A percentile compares a stretch with the other conserved stretches of the same genome.
Evolutionary conservation across 2,797 vertebrate genomes (phyloP).

Genomic region (Rhabdophis nuchalis): DNA sequence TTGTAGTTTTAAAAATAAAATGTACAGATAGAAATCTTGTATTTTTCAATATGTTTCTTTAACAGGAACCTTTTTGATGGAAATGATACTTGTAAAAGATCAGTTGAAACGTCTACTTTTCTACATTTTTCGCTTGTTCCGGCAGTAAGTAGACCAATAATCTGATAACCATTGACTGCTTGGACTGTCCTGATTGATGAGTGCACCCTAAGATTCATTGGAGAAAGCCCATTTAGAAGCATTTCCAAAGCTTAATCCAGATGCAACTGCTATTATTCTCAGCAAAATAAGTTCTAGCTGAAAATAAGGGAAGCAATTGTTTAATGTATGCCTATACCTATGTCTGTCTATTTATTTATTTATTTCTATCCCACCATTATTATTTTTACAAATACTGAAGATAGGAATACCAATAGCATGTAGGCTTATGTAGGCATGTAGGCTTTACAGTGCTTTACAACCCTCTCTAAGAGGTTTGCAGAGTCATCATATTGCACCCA

Average conservation of each 20-base stretch:
- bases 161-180: neutral
- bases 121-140: conserved; percentile 81
- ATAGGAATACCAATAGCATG: no score
- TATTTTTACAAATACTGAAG: neutral
- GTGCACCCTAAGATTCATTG: neutral
- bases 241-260: neutral
- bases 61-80: rapidly evolving
- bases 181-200: neutral
- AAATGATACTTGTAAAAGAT: conserved; percentile 61
- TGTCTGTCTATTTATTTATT: neutral
- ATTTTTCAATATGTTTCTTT: conserved; percentile 19
- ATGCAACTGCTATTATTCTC: neutral
- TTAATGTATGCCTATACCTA: neutral
- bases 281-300: neutral
- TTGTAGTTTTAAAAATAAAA: neutral
- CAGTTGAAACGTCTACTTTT: conserved; percentile 70
- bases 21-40: no score
- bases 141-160: conserved; percentile 73
- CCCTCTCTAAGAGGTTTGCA: no score
- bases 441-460: no score
- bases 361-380: neutral
- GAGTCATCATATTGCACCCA: no score
- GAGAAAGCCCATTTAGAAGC: neutral
- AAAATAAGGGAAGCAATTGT: neutral
- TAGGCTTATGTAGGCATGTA: no score